Evolutionary conservation across 2,113 vertebrate genomes (phyloP), one percentile per base, ranked within the genome.

Genomic region (Glaucomys volans): DNA sequence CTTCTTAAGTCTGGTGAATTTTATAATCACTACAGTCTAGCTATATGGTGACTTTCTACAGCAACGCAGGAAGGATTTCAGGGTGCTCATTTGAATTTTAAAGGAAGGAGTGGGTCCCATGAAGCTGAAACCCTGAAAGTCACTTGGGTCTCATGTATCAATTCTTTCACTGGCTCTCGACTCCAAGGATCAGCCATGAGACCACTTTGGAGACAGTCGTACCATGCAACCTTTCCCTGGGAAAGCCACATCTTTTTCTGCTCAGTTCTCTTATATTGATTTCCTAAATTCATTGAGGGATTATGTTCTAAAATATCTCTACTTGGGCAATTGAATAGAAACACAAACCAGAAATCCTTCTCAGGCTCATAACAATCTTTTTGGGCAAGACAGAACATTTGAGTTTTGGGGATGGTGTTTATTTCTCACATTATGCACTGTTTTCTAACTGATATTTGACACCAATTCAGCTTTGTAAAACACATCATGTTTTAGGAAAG

Each of bases 281-380:
- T 77, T 75, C 52, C 50, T 32, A 91, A 72, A 80, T 57, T 32
- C 10, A 71, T 80, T 83, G 28, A 66, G 8, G 30, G 57, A 59
- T 95, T 94, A 84, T 74, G 42, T 91, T 90, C 40, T 69, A 95
- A 77, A 86, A 86, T 96, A 67, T 64, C 40, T 85, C 2, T 42
- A 69, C 26, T 87, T 84, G 76, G 62, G 42, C 81, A 93, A 86
- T 54, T 16, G 22, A 90, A 67, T 50, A 75, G 32, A 91, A 95
- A 71, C 47, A 82, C 22, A 88, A 93, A 28, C 69, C 47, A 83
- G 14, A 84, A 89, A 62, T 87, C 42, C 44, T 57, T 84, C 52
- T 54, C 37, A 42, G 40, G 74, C 26, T 47, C 69, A 64, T 84
- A 95, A 76, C 44, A 76, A 76, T 87, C 66, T 91, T 66, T 54